A percentile compares a stretch with the other conserved stretches of the same genome.
These are phyloP conservation scores for Torymus auratus DNA, from an alignment of 2,888 invertebrate species.

Conservation along the genomic window DNA sequence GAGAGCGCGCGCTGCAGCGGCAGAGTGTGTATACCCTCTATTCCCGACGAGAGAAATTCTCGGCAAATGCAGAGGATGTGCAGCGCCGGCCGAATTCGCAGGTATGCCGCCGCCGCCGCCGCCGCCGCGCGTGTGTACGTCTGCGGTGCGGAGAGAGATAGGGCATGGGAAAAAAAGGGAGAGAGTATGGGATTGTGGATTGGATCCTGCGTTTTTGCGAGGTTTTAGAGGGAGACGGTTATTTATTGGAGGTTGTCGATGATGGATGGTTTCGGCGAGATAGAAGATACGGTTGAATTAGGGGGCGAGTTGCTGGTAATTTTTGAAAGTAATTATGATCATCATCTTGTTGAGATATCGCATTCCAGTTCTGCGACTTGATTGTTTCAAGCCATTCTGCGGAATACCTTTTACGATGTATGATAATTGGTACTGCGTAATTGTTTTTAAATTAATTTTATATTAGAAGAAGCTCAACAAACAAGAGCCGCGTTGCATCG, in stretches of 20 bases:
- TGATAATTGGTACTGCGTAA: no score
- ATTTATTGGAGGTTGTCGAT: slow-evolving; percentile 13
- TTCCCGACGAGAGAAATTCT: slow-evolving; percentile 34
- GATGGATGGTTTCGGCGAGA: background rate
- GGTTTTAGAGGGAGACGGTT: background rate
- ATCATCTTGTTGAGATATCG: no score
- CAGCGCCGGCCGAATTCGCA: slow-evolving; percentile 45
- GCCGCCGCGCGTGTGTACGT: background rate
- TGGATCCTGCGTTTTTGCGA: background rate
- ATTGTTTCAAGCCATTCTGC: no score
- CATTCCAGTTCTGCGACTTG: no score
- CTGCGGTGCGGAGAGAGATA: slow-evolving; percentile 12
- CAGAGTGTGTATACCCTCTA: background rate
- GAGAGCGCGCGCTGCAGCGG: slow-evolving; percentile 29
- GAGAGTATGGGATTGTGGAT: background rate
- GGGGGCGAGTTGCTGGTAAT: background rate
- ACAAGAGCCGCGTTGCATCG: no score
- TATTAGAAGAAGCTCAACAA: no score
- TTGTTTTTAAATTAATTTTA: no score
- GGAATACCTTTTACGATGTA: no score
- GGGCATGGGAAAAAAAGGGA: slow-evolving; percentile 7
- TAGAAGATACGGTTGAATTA: background rate
- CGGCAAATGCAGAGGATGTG: slow-evolving; percentile 16
- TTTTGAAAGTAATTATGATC: no score
- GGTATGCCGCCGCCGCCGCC: no score